Conservation (phyloP, 2,797 vertebrate genomes). For the Aphelocoma californica region DNA sequence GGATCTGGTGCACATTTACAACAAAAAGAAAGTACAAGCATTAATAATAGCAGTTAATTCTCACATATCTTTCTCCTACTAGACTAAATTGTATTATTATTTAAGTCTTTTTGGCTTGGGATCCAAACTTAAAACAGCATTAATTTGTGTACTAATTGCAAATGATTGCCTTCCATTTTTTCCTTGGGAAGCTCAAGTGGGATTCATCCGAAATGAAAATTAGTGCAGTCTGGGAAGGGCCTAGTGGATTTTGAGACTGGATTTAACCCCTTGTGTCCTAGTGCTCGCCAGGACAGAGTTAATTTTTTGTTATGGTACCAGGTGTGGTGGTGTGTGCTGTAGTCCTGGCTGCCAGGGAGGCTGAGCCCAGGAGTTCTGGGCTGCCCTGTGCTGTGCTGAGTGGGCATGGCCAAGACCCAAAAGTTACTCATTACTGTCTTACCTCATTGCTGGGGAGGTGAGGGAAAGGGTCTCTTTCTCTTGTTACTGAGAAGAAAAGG, state of each 20-base stretch:
- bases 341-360: neutral
- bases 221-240: neutral
- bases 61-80: neutral
- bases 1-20: neutral
- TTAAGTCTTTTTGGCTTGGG: neutral
- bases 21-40: neutral
- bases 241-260: neutral
- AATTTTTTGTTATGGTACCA: rapidly evolving
- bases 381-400: too few species aligned
- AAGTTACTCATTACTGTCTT: too few species aligned
- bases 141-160: neutral
- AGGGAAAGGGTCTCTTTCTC: neutral
- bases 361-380: neutral
- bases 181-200: neutral
- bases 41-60: neutral
- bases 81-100: neutral
- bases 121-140: neutral
- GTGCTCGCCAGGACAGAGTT: neutral
- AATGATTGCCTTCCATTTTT: neutral
- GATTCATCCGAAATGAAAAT: neutral
- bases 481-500: neutral
- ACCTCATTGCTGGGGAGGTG: neutral
- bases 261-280: neutral
- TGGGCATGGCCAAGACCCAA: too few species aligned
- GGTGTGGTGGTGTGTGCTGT: neutral